phyloP scores from a whole-genome alignment of 2,888 invertebrate species.

The Troides aeacus region DNA sequence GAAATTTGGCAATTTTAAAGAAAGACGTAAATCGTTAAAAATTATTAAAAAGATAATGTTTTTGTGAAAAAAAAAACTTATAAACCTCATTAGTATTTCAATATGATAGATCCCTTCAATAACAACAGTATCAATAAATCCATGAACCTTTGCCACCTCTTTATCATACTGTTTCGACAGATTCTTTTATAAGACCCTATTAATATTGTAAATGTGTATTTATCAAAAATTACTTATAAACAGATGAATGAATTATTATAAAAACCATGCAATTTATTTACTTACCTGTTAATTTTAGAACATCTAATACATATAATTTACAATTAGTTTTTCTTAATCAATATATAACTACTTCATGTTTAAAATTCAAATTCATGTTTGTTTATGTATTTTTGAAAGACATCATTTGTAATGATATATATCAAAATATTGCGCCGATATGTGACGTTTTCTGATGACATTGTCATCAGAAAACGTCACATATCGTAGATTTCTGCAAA shows the following conservation, averaged over 20 bases:
- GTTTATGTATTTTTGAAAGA: no score
- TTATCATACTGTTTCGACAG: slow-evolving; percentile 24
- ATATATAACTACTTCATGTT: not conserved
- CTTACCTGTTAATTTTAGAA: not conserved
- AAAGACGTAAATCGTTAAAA: not conserved
- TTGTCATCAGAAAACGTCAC: no score
- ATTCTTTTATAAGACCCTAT: not conserved
- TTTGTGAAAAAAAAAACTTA: not conserved
- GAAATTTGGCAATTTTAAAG: not conserved
- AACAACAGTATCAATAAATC: slow-evolving; percentile 18
- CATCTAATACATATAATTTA: not conserved
- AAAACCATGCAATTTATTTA: not conserved
- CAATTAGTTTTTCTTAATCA: not conserved
- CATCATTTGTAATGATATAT: not conserved
- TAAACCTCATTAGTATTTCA: not conserved
- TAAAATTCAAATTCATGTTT: no score
- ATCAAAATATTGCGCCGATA: not conserved
- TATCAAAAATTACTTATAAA: not conserved
- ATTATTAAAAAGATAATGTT: not conserved
- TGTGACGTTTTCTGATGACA: not conserved
- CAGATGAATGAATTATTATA: not conserved
- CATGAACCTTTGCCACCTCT: slow-evolving; percentile 16
- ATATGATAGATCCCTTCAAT: not conserved
- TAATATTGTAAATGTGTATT: not conserved
- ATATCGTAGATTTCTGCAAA: no score